These are phyloP conservation scores for Epinotia nisella DNA, from an alignment of 2,888 invertebrate species.

Conservation along the genomic window DNA sequence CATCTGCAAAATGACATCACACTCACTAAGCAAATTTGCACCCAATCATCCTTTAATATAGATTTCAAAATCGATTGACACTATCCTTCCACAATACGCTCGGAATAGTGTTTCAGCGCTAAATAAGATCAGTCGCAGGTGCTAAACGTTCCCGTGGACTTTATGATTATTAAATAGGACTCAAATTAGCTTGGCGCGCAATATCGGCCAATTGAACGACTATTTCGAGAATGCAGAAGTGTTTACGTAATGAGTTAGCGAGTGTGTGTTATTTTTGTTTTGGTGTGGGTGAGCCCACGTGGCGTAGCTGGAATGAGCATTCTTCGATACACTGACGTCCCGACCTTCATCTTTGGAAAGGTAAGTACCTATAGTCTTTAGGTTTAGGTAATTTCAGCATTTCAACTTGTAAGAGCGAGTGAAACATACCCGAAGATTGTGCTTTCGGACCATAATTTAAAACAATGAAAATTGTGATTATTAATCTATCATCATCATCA, in stretches of 20 bases:
- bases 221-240: constrained; percentile 38
- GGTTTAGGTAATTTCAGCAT: not conserved
- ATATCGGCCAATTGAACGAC: constrained; percentile 35
- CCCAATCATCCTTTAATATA: constrained; percentile 3
- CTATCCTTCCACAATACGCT: constrained; percentile 7
- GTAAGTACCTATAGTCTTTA: not conserved
- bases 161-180: constrained; percentile 5
- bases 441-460: too few species aligned
- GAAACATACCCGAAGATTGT: too few species aligned
- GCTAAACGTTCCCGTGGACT: constrained; percentile 18
- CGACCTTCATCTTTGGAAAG: constrained; percentile 23
- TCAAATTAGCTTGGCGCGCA: constrained; percentile 15
- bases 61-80: constrained; percentile 24
- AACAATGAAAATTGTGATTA: too few species aligned
- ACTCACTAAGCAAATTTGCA: not conserved
- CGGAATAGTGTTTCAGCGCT: constrained; percentile 32
- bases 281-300: constrained; percentile 31
- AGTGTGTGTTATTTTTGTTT: constrained; percentile 7
- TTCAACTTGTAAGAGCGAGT: too few species aligned
- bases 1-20: constrained; percentile 21
- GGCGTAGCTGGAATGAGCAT: constrained; percentile 14
- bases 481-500: too few species aligned
- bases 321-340: not conserved
- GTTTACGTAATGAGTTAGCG: constrained; percentile 24
- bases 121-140: constrained; percentile 42